Percentiles rank a stretch among this genome's conserved stretches.
Evolutionary conservation across 2,113 vertebrate species (phyloP).

Genomic region (Salvelinus sp.): DNA sequence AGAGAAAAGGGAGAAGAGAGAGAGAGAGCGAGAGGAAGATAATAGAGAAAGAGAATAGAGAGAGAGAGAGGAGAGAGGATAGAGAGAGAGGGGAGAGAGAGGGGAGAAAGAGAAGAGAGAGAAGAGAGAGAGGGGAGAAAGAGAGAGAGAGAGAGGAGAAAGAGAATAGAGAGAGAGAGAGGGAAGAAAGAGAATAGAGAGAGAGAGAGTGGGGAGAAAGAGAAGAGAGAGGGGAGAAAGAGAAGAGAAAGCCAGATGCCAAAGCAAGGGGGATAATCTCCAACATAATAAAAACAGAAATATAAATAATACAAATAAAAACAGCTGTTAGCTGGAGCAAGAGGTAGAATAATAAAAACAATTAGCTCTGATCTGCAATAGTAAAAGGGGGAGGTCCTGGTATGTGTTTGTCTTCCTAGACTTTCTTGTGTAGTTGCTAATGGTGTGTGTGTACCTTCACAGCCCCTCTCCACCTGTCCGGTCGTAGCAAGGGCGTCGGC

Average conservation of each 20-base stretch:
- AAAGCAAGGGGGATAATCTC: conserved; percentile 57
- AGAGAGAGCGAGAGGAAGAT: too few relatives aligned
- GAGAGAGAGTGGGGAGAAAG: too few relatives aligned
- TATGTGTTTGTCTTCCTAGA: background rate
- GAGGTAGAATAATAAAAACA: conserved; percentile 41
- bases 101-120: background rate
- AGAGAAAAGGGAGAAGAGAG: too few relatives aligned
- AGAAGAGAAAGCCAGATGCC: conserved; percentile 62
- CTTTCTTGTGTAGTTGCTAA: background rate
- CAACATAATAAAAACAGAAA: conserved; percentile 4
- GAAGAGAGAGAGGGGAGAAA: background rate
- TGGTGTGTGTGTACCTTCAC: conserved; percentile 83
- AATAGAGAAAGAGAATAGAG: background rate
- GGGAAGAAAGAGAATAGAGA: background rate
- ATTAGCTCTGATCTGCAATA: conserved; percentile 26
- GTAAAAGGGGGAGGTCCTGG: conserved; percentile 7
- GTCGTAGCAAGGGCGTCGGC: conserved; percentile 92
- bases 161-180: too few relatives aligned
- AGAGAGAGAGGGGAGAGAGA: conserved; percentile 10
- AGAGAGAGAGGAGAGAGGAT: background rate
- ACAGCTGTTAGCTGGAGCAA: background rate
- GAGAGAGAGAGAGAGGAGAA: accelerated
- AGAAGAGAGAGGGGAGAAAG: conserved; percentile 48
- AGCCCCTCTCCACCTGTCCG: conserved; percentile 96
- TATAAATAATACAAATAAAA: too few relatives aligned